Percentiles rank a stretch among this genome's conserved stretches.
Conservation (phyloP, 2,113 vertebrate species). For the Chunga burmeisteri region DNA sequence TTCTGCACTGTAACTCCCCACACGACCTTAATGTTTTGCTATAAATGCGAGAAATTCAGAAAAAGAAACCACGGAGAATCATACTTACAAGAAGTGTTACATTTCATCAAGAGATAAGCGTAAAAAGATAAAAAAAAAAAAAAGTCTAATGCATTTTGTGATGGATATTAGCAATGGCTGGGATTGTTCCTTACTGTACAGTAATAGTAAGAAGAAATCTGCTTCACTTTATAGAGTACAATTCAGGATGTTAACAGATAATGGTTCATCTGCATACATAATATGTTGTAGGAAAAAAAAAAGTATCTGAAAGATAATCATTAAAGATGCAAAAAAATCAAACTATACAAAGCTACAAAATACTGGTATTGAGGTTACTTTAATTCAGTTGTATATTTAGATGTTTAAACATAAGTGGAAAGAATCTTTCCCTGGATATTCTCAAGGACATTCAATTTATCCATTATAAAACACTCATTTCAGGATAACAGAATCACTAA, state of each 20-base stretch:
- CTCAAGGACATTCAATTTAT: not conserved
- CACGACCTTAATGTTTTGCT: constrained; percentile 8
- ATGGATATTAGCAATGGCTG: not conserved
- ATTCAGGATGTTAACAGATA: not conserved
- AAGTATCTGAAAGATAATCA: not conserved
- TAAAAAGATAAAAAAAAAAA: not conserved
- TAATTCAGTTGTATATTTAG: not conserved
- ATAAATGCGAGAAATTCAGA: not conserved
- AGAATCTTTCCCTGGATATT: not conserved
- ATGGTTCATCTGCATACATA: not conserved
- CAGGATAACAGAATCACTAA: not conserved
- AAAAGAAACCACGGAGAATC: not conserved
- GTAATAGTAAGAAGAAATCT: not conserved
- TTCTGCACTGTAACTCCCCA: not conserved
- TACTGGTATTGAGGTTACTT: not conserved
- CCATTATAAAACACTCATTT: not conserved
- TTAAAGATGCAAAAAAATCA: not conserved
- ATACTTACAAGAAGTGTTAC: not conserved
- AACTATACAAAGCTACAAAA: not conserved
- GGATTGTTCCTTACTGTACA: not conserved
- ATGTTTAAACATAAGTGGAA: not conserved
- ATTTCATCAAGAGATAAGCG: not conserved
- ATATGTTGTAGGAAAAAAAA: not conserved
- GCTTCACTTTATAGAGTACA: not conserved
- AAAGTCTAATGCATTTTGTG: not conserved